These are phyloP conservation scores for Oxyura jamaicensis DNA, from an alignment of 2,113 vertebrate species.

Conservation along the genomic window DNA sequence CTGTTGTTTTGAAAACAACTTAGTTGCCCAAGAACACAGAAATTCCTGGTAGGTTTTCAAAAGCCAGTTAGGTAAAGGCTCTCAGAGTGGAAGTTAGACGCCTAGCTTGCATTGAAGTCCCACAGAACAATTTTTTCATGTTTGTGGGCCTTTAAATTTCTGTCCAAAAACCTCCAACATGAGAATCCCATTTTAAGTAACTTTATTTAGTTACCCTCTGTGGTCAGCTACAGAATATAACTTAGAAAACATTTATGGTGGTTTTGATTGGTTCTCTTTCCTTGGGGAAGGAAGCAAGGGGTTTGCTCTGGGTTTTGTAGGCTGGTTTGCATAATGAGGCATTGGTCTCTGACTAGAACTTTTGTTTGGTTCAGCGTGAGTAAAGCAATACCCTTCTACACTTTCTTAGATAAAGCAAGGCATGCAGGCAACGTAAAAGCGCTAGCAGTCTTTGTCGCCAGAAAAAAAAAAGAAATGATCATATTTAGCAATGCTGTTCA, in stretches of 20 bases:
- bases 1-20: not conserved
- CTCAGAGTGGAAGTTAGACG: not conserved
- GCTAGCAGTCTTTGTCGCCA: not conserved
- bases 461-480: not conserved
- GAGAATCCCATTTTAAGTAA: not conserved
- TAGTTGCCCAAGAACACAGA: not conserved
- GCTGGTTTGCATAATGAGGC: not conserved
- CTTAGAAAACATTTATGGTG: not conserved
- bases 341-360: slow-evolving; percentile 20
- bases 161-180: not conserved
- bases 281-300: not conserved
- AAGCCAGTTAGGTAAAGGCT: not conserved
- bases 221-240: slow-evolving; percentile 9
- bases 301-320: slow-evolving; percentile 1
- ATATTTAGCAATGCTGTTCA: not conserved
- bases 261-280: not conserved
- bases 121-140: not conserved
- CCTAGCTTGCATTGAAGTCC: not conserved
- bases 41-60: not conserved
- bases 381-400: slow-evolving; percentile 44
- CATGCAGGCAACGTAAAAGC: not conserved
- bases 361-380: not conserved
- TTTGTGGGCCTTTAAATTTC: not conserved
- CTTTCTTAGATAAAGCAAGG: slow-evolving; percentile 42
- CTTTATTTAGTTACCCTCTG: slow-evolving; percentile 12